A percentile compares a stretch with the other conserved stretches of the same genome.
These are phyloP conservation scores for Centrocercus urophasianus DNA, from an alignment of 2,113 vertebrate genomes.

Conservation along the genomic window DNA sequence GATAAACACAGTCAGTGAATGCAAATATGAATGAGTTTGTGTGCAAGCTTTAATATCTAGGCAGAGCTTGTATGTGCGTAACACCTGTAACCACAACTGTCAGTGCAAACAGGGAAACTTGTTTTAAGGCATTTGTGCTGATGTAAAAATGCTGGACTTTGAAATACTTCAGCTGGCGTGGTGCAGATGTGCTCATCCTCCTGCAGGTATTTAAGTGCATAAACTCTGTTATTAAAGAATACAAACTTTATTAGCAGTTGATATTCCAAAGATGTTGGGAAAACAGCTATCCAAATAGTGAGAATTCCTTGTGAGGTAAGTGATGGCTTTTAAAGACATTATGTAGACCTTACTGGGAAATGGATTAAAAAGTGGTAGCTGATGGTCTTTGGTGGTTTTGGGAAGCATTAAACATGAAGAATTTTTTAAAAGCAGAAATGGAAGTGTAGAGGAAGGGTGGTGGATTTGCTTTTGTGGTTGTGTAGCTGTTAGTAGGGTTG, in stretches of 20 bases:
- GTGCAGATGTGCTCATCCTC: neutral
- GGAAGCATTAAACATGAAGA: neutral
- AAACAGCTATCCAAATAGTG: neutral
- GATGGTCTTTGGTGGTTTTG: neutral
- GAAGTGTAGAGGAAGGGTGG: neutral
- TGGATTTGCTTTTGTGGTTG: neutral
- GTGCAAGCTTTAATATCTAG: slow-evolving; percentile 45
- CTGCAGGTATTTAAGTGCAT: neutral
- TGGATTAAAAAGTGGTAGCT: neutral
- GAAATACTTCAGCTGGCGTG: slow-evolving; percentile 13
- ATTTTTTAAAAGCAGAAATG: neutral
- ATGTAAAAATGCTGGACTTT: slow-evolving; percentile 22
- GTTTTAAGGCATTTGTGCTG: slow-evolving; percentile 4
- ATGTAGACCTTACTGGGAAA: slow-evolving; percentile 12
- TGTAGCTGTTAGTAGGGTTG: neutral
- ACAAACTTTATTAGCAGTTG: slow-evolving; percentile 24
- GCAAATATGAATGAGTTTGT: slow-evolving; percentile 39
- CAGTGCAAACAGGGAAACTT: slow-evolving; percentile 11
- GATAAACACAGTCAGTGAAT: slow-evolving; percentile 44
- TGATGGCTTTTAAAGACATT: neutral
- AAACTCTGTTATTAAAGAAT: slow-evolving; percentile 28
- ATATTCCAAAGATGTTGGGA: neutral
- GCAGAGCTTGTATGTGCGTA: neutral
- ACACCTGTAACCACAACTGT: slow-evolving; percentile 53
- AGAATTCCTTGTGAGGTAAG: neutral